Base-by-base conservation (phyloP, 2,113 vertebrate genomes). In the Albula goreensis region DNA sequence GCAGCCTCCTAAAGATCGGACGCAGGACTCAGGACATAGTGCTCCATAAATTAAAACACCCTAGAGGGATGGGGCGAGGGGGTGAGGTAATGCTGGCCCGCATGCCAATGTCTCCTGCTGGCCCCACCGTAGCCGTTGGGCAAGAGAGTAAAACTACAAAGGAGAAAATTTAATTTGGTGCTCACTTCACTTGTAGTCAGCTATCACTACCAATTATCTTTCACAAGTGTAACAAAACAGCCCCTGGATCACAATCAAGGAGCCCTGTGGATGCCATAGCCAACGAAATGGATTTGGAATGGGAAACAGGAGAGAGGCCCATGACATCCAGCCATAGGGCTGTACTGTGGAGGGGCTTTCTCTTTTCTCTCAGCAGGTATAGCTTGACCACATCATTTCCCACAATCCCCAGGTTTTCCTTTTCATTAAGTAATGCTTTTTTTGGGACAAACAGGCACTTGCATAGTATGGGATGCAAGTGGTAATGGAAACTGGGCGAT, bases 81-180 rank as follows among this genome's bases (percentile, higher is more conserved):
- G n/a, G 70, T 8, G 8, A 22, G 63, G 4, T n/a, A 5, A n/a
- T 52, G 25, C 50, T 22, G 50, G 7, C 17, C 49, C 31, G 13
- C n/a, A 60, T 48, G 12, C 25, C 2, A 13, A 4, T 5, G n/a
- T 6, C 48, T 50, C 13, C 22, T 8, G 13, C 50, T 2, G 12
- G 57, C 15, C 85, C 50, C 19, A 15, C 79, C 13, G 78, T n/a
- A 56, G 48, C 4, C 13, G n/a, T 15, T 8, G 49, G 52, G 49
- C 9, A 49, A 11, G 31, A 25, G 70, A 49, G 12, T 2, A 13
- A 84, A 84, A 41, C 83, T 48, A 81, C 25, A 80, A 83, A 80
- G 56, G 53, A 80, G 78, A 49, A 78, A 41, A 81, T 87, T 49
- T 51, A 8, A 87, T 80, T 84, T 81, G 15, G 25, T 25, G 15